Conservation (phyloP, 2,797 vertebrate species). For the Austrolebias charrua region DNA sequence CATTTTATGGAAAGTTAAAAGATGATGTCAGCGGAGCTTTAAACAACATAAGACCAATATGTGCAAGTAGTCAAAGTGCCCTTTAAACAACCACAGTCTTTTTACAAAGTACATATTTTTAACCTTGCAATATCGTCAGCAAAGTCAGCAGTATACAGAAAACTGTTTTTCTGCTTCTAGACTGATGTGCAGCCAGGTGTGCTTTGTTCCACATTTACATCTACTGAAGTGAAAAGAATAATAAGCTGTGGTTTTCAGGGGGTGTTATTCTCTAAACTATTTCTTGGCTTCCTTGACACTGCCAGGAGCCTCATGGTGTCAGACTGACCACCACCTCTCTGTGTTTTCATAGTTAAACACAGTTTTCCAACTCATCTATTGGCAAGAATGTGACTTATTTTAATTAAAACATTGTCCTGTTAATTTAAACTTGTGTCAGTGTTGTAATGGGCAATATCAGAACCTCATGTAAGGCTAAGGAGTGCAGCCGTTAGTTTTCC, state of each 20-base stretch:
- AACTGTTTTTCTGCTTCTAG: background rate
- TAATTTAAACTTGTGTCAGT: background rate
- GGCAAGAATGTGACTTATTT: background rate
- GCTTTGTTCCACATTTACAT: background rate
- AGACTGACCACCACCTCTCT: conserved; percentile 5
- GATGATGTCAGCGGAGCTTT: too few species aligned
- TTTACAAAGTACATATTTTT: too few species aligned
- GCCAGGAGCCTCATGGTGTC: background rate
- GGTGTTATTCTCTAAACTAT: conserved; percentile 10
- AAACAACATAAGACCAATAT: too few species aligned
- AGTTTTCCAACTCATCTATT: conserved; percentile 8
- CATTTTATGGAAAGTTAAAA: too few species aligned
- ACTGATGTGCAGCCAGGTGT: background rate
- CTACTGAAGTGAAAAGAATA: background rate
- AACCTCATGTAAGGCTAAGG: too few species aligned
- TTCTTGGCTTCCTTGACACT: conserved; percentile 22
- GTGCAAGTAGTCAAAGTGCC: too few species aligned
- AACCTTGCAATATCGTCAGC: background rate
- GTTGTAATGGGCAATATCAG: background rate
- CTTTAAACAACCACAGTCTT: too few species aligned
- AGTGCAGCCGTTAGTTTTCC: background rate
- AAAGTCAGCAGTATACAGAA: conserved; percentile 7
- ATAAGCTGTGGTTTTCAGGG: conserved; percentile 10
- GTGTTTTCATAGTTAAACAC: background rate
- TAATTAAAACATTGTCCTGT: background rate